These are phyloP conservation scores for Elephantulus edwardii DNA, from an alignment of 2,113 vertebrate species.

Conservation along the genomic window DNA sequence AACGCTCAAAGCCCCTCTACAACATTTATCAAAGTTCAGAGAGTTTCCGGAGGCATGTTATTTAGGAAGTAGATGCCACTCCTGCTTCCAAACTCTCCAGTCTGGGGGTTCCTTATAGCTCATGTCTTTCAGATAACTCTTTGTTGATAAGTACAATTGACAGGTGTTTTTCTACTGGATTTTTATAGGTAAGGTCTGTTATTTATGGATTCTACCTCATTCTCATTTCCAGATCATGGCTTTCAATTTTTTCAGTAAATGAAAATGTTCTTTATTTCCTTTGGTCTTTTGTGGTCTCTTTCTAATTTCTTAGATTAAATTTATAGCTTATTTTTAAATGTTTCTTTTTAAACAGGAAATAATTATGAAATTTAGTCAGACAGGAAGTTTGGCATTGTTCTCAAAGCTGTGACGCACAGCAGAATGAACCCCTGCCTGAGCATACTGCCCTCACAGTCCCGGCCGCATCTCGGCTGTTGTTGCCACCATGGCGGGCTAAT, in stretches of 20 bases:
- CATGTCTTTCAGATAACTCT: background rate
- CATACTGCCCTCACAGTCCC: too few relatives aligned
- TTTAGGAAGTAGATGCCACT: too few relatives aligned
- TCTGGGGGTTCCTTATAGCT: rapidly evolving
- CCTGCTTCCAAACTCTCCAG: too few relatives aligned
- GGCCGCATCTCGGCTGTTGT: too few relatives aligned
- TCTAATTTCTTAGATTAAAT: background rate
- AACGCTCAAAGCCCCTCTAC: too few relatives aligned
- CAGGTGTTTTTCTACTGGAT: background rate
- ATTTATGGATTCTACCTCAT: background rate
- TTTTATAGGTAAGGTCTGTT: background rate
- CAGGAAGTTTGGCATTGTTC: background rate
- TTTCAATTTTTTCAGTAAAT: background rate
- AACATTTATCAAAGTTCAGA: too few relatives aligned
- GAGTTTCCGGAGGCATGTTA: too few relatives aligned
- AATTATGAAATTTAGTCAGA: background rate
- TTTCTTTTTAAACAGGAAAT: background rate
- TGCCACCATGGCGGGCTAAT: too few relatives aligned
- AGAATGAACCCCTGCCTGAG: too few relatives aligned
- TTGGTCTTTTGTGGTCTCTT: background rate
- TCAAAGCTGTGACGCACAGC: too few relatives aligned
- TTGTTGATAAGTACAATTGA: background rate
- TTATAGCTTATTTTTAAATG: background rate
- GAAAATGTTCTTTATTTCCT: background rate
- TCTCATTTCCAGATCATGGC: background rate